phyloP scores from a whole-genome alignment of 2,888 invertebrate genomes.

The Melanostoma scalare region DNA sequence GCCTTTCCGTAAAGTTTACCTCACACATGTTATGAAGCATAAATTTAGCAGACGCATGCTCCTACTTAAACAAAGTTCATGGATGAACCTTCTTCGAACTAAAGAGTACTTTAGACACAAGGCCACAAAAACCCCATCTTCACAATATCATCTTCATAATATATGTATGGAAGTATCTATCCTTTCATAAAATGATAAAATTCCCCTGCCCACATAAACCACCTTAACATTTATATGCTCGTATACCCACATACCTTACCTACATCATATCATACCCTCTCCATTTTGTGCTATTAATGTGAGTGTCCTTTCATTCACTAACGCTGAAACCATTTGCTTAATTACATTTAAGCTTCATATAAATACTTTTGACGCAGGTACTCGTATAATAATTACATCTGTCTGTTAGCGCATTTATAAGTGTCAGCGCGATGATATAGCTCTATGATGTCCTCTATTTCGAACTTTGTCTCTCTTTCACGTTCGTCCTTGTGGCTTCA shows the following conservation, averaged over 20 bases:
- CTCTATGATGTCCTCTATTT: background rate
- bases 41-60: background rate
- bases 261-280: background rate
- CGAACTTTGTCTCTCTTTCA: background rate
- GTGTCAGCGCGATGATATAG: conserved; percentile 48
- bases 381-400: conserved; percentile 47
- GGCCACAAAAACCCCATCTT: too few species aligned
- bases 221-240: too few species aligned
- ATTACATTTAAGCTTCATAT: conserved; percentile 57
- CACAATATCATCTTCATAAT: too few species aligned
- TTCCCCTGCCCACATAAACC: background rate
- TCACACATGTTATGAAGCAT: too few species aligned
- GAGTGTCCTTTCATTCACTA: conserved; percentile 27
- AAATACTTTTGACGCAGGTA: conserved; percentile 38
- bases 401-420: conserved; percentile 52
- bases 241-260: background rate
- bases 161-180: too few species aligned
- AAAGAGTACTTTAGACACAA: background rate
- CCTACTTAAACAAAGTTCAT: background rate
- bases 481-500: conserved; percentile 11
- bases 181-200: background rate
- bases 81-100: conserved; percentile 5
- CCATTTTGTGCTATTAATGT: conserved; percentile 18
- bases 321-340: conserved; percentile 58
- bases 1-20: too few species aligned